Base-by-base conservation (phyloP, 2,888 invertebrate species). In the Sialis lutaria region DNA sequence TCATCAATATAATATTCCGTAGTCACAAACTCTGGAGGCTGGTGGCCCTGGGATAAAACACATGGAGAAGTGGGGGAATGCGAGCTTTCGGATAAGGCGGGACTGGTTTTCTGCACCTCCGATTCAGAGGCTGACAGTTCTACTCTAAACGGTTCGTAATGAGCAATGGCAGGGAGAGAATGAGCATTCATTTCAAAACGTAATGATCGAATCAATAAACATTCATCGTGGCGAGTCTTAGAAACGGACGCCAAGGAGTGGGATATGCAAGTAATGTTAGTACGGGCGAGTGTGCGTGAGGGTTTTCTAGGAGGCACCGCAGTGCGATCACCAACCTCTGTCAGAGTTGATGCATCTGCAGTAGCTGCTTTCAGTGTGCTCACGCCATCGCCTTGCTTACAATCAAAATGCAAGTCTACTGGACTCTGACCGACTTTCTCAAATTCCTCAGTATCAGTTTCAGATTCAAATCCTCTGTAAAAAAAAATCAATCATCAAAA, bases 1-100 rank as follows among this genome's bases (percentile, higher is more conserved):
- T 88, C 89, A 61, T 88, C 89, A 66, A 88, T 84, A 73, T 85
- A 89, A 74, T 80, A 86, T 64, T 88, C 85, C 44, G 85, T 82
- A 60, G 77, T 79, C 58, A 79, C 74, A 67, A 86, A 87, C 67
- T 85, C 86, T 48, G 56, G 54, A 50, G 56, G 61, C 55, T 61
- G 65, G 59, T 58, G 65, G 64, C 56, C 63, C 63, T 55, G 64
- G 60, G 49, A 64, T 60, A 49, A 62, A 62, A 58, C 46, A 48
- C 48, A 50, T 35, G 61, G 60, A 45, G 62, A 60, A 48, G 52
- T 55, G 47, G 58, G 58, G 50, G 60, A 58, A 42, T 51, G 48
- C 34, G 34, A 22, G 10, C 42, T 34, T 41, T 41, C 41, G 30
- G 41, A 41, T 13, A 41, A n/a, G 22, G 30, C 41, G 30, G 41